A percentile compares a stretch with the other conserved stretches of the same genome.
Conservation (phyloP, 2,888 invertebrate species). For the Ophion slaviceki region DNA sequence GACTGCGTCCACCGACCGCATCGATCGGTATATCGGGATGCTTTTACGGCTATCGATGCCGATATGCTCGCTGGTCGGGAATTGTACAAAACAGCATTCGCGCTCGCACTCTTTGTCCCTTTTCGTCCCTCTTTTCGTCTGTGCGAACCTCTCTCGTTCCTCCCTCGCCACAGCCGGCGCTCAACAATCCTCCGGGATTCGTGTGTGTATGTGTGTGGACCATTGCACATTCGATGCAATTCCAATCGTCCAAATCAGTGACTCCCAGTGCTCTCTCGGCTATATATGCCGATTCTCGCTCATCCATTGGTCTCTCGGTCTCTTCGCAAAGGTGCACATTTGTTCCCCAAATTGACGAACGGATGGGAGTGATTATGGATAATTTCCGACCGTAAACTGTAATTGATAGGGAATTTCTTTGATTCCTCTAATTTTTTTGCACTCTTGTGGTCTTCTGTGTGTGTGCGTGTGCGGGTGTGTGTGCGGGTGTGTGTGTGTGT, state of each 20-base stretch:
- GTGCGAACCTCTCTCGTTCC: conserved; percentile 2
- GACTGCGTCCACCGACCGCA: conserved; percentile 64
- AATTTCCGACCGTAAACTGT: conserved; percentile 39
- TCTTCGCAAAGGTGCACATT: neutral
- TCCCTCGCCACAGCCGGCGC: neutral
- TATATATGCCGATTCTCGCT: conserved; percentile 34
- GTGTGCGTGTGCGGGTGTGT: too few species aligned
- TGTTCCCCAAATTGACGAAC: conserved; percentile 46
- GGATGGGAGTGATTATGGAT: conserved; percentile 44
- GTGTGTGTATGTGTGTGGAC: neutral
- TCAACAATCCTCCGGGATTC: too few species aligned
- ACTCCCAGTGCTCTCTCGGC: conserved; percentile 32
- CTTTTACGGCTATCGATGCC: conserved; percentile 66
- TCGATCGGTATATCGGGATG: conserved; percentile 65
- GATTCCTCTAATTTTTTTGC: neutral
- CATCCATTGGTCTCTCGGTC: neutral
- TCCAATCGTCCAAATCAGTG: conserved; percentile 54
- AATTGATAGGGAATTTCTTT: conserved; percentile 20
- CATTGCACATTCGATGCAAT: conserved; percentile 47
- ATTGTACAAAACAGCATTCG: conserved; percentile 50
- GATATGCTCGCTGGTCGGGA: conserved; percentile 48
- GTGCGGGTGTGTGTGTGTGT: too few species aligned
- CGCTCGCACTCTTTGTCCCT: neutral
- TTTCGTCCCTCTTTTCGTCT: neutral
- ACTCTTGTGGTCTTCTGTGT: neutral